These are phyloP conservation scores for Phorcus lineatus DNA, from an alignment of 2,888 invertebrate genomes.

Conservation along the genomic window DNA sequence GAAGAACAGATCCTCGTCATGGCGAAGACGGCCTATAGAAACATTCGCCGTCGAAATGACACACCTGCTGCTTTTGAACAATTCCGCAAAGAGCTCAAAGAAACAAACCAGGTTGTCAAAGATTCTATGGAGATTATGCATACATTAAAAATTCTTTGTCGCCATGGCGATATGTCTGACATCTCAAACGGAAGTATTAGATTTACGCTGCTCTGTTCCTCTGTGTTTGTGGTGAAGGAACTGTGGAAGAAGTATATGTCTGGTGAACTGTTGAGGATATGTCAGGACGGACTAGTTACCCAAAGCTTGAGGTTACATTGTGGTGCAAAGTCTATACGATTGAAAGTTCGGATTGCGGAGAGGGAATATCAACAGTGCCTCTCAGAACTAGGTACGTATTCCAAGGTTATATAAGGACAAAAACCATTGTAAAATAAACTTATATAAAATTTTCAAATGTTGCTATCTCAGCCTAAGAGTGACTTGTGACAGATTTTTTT, in stretches of 20 bases:
- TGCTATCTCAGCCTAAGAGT: no score
- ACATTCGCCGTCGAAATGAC: constrained; percentile 49
- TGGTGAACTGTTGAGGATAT: constrained; percentile 40
- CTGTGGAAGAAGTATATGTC: constrained; percentile 50
- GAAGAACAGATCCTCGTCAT: constrained; percentile 55
- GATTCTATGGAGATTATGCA: constrained; percentile 57
- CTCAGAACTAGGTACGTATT: constrained; percentile 46
- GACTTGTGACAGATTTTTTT: no score
- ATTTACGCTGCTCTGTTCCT: constrained; percentile 42
- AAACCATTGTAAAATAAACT: no score
- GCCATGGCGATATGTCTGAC: constrained; percentile 49
- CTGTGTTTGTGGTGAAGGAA: constrained; percentile 37
- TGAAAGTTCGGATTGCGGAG: constrained; percentile 46
- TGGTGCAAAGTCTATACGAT: constrained; percentile 37
- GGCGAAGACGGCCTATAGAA: constrained; percentile 51
- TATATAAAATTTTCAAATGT: no score
- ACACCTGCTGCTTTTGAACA: constrained; percentile 56
- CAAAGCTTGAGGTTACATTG: constrained; percentile 37
- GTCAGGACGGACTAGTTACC: constrained; percentile 49
- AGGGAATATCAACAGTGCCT: constrained; percentile 50
- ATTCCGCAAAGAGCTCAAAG: constrained; percentile 53
- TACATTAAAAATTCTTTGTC: constrained; percentile 54
- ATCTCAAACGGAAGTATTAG: constrained; percentile 52
- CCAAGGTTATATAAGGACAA: no score
- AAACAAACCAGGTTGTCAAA: constrained; percentile 52